Conservation (phyloP, 2,797 vertebrate species). For the Tokudaia tokunoshimensis region DNA sequence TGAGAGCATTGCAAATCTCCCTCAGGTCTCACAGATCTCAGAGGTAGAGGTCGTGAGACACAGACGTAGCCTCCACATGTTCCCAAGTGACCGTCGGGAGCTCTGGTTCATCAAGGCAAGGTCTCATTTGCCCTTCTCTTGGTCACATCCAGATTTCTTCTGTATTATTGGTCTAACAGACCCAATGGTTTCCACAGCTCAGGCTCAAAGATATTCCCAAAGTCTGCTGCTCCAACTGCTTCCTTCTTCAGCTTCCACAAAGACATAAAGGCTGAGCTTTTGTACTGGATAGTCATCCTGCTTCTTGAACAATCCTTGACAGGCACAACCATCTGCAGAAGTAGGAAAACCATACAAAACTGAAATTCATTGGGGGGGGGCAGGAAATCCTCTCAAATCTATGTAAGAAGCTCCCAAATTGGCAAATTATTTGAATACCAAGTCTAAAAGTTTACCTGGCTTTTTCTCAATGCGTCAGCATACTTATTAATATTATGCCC, state of each 20-base stretch:
- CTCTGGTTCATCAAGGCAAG: neutral
- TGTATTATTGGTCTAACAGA: neutral
- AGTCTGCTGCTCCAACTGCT: neutral
- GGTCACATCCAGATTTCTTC: neutral
- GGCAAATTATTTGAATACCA: neutral
- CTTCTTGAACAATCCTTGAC: neutral
- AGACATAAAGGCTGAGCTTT: no score
- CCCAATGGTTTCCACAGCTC: neutral
- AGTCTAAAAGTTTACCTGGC: neutral
- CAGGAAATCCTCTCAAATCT: neutral
- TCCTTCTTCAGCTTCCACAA: neutral
- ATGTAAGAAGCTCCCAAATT: neutral
- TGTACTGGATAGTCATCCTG: neutral
- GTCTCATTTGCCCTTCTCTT: neutral
- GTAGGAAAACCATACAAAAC: neutral
- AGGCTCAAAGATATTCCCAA: neutral
- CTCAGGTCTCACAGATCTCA: accelerated
- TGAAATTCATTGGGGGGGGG: neutral
- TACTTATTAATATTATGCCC: constrained; percentile 35
- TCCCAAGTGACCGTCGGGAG: neutral
- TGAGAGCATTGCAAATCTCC: neutral
- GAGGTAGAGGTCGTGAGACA: neutral
- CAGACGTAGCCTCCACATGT: neutral
- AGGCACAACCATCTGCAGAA: neutral
- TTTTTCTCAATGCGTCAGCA: neutral